Base-by-base conservation (phyloP, 2,113 vertebrate genomes). In the Stegastes partitus region DNA sequence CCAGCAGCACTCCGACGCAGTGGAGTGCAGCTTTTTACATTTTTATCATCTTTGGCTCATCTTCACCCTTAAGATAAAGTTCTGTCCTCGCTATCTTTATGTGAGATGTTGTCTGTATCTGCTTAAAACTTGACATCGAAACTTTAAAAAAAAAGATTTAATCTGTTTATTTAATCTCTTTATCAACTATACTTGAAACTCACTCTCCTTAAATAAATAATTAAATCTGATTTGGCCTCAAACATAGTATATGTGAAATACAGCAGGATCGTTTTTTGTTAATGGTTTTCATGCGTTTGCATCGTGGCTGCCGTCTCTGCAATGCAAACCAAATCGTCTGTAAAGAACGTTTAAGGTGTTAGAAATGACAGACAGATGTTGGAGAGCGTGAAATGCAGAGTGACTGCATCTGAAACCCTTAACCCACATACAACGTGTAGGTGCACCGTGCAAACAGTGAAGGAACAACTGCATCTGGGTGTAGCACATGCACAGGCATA, bases 361-460 rank as follows among this genome's bases (percentile, higher is more conserved):
- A 2, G 58, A n/a, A 65, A 25, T 26, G 73, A 11, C 59, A 68
- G 31, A 45, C 68, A 69, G 47, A 56, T 21, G 62, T 37, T 55
- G 28, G 76, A 53, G 53, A 73, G 5, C 19, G 10, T 22, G 39
- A 58, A 15, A 16, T 18, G 39, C 10, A 19, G 49, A 47, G 11
- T 28, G 15, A 42, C 53, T 23, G 11, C 19, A 14, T 42, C 26
- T 56, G 83, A 83, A 88, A 89, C 50, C 15, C 18, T 19, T 49
- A 86, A 78, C 83, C 89, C 77, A 85, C 73, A 76, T 71, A 25
- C 42, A 74, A 42, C 55, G 62, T 66, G 85, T 77, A 59, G 81
- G 71, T 88, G 87, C 81, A 83, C 1, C 1, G 44, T 90, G 90
- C 85, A 90, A 68, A 54, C 62, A 67, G 70, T 50, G 57, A 28